Conservation (phyloP, 2,113 vertebrate species). For the Hucho hucho region DNA sequence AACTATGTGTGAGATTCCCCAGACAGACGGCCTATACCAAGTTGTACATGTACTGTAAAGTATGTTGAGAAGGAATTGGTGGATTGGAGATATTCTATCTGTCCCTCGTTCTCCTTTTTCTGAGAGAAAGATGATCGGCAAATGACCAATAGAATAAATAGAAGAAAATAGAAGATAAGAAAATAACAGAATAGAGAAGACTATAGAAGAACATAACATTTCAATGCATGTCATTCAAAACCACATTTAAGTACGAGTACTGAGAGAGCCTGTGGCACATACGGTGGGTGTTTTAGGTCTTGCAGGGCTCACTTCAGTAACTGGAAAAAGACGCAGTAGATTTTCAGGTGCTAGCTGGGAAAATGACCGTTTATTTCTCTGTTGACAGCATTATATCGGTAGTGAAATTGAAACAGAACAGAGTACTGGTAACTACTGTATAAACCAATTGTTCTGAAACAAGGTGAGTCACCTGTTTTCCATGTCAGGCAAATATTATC, state of each 20-base stretch:
- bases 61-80: neutral
- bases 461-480: neutral
- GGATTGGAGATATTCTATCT: neutral
- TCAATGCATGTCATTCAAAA: neutral
- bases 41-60: conserved; percentile 8
- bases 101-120: neutral
- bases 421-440: neutral
- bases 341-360: neutral
- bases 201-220: neutral
- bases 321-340: neutral
- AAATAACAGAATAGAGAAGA: too few species aligned
- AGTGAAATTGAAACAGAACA: neutral
- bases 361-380: neutral
- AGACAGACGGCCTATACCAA: conserved; percentile 32
- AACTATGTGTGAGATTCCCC: conserved; percentile 26
- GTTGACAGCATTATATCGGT: neutral
- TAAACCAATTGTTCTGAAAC: neutral
- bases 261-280: too few species aligned
- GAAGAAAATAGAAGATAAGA: too few species aligned
- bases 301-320: neutral
- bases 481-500: neutral
- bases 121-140: too few species aligned
- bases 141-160: too few species aligned
- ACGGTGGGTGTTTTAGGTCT: too few species aligned
- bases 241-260: neutral